phyloP scores from a whole-genome alignment of 2,888 invertebrate species.

The Cosmopolites sordidus region DNA sequence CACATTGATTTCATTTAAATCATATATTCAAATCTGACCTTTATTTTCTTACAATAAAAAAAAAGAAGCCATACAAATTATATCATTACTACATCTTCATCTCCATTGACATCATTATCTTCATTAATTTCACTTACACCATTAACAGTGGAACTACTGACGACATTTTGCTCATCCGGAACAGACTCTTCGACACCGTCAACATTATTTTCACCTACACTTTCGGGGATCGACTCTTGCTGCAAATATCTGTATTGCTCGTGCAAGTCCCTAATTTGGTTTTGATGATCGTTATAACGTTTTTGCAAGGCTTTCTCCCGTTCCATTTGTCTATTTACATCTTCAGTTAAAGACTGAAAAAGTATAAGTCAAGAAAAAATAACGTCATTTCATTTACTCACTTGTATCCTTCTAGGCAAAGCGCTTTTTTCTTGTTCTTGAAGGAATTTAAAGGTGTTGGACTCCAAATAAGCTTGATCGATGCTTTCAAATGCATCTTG shows the following conservation, averaged over 20 bases:
- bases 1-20: too few relatives aligned
- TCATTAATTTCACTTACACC: constrained; percentile 3
- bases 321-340: constrained; percentile 87
- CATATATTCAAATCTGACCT: too few relatives aligned
- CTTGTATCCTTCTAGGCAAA: constrained; percentile 84
- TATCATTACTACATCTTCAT: not conserved
- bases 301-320: constrained; percentile 85
- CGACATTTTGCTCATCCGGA: constrained; percentile 3
- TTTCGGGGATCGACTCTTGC: constrained; percentile 12
- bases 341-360: constrained; percentile 77
- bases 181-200: not conserved
- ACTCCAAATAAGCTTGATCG: constrained; percentile 84
- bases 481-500: constrained; percentile 84
- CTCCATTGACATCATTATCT: not conserved
- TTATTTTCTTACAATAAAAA: too few relatives aligned
- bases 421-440: constrained; percentile 87
- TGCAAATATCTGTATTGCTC: constrained; percentile 33
- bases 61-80: too few relatives aligned
- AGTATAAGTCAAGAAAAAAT: not conserved
- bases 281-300: constrained; percentile 71
- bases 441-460: constrained; percentile 86
- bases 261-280: constrained; percentile 52
- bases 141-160: constrained; percentile 24
- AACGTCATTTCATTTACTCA: constrained; percentile 39
- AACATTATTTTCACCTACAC: constrained; percentile 10